phyloP scores from a whole-genome alignment of 2,888 invertebrate species.

The Drosophila falleni region DNA sequence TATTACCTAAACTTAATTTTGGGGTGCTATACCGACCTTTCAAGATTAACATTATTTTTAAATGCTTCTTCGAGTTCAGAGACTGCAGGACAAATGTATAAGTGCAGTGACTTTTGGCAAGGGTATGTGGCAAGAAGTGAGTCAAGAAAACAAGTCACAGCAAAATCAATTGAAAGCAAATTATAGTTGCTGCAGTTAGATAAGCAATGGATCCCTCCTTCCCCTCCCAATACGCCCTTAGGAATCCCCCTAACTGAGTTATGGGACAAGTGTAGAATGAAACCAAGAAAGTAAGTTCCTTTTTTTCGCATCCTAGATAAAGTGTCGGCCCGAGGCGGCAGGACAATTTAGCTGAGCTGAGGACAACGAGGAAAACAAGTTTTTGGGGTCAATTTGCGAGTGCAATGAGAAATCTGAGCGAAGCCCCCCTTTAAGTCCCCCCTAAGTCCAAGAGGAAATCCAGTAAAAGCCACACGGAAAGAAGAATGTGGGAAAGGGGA shows the following conservation, averaged over 20 bases:
- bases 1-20: neutral
- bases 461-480: conserved; percentile 6
- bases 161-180: conserved; percentile 81
- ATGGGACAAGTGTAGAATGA: conserved; percentile 66
- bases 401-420: conserved; percentile 45
- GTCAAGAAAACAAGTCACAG: conserved; percentile 40
- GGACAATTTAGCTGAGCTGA: conserved; percentile 64
- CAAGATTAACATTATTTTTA: neutral
- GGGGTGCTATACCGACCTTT: no score
- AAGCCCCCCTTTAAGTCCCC: neutral
- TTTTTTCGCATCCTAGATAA: conserved; percentile 33
- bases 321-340: conserved; percentile 55
- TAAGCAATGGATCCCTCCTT: conserved; percentile 48
- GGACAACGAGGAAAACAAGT: conserved; percentile 44
- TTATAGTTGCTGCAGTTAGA: conserved; percentile 76
- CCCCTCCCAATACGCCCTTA: conserved; percentile 1
- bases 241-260: conserved; percentile 43
- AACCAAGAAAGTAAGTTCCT: conserved; percentile 30
- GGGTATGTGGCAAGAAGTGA: conserved; percentile 7
- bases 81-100: neutral
- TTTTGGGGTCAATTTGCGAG: conserved; percentile 70
- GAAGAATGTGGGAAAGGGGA: neutral
- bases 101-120: neutral
- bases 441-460: neutral
- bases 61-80: no score